A percentile compares a stretch with the other conserved stretches of the same genome.
These are phyloP conservation scores for Smithornis capensis DNA, from an alignment of 2,113 vertebrate genomes.

Conservation along the genomic window DNA sequence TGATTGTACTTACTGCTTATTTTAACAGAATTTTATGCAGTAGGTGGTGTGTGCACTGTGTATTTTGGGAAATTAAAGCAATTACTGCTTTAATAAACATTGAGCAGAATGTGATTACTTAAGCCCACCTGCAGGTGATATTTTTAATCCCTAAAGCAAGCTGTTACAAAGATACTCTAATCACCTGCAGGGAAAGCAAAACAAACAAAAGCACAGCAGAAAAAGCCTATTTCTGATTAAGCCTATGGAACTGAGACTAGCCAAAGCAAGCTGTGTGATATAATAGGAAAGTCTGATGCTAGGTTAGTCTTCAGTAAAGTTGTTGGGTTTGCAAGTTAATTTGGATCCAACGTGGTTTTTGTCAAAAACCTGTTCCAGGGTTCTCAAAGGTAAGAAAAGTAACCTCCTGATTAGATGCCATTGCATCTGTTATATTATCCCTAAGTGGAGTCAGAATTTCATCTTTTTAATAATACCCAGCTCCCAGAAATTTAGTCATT, in stretches of 20 bases:
- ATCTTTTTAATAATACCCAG: neutral
- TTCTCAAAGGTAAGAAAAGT: neutral
- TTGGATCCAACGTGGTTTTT: neutral
- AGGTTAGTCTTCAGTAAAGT: neutral
- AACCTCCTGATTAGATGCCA: neutral
- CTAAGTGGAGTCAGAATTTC: neutral
- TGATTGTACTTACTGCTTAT: neutral
- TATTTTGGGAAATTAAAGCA: slow-evolving; percentile 5
- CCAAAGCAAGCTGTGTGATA: neutral
- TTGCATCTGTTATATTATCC: neutral
- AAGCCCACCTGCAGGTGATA: slow-evolving; percentile 49
- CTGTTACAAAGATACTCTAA: slow-evolving; percentile 37
- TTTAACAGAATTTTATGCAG: neutral
- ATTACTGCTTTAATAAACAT: slow-evolving; percentile 3
- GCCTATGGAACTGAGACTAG: neutral
- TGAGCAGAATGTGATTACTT: slow-evolving; percentile 2
- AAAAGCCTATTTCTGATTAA: neutral
- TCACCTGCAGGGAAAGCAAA: neutral
- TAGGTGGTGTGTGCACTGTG: neutral
- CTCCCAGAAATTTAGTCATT: neutral
- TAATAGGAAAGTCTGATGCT: neutral
- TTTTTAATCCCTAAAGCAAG: slow-evolving; percentile 33
- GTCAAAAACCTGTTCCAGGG: neutral
- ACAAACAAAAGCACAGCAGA: neutral
- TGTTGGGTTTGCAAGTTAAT: neutral